Percentiles rank a stretch among this genome's conserved stretches.
Conservation (phyloP, 2,797 vertebrate species). For the Labroides dimidiatus region DNA sequence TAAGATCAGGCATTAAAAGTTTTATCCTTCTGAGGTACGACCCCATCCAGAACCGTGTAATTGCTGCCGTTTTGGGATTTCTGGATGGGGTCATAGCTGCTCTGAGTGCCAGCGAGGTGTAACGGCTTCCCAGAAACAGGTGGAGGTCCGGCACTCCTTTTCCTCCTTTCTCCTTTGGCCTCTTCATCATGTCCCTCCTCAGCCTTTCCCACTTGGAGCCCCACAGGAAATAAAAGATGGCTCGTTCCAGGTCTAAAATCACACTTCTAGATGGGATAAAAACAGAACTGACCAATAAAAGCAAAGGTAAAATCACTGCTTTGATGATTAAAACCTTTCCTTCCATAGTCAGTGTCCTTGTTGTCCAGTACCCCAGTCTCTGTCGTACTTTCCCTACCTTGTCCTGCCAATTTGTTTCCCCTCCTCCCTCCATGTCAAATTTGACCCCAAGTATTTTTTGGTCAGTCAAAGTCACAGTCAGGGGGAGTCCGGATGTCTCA, state of each 20-base stretch:
- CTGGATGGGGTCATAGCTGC: not conserved
- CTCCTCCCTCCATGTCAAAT: not conserved
- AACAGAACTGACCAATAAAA: slow-evolving; percentile 1
- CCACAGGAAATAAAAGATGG: not conserved
- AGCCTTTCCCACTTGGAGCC: not conserved
- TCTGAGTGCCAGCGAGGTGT: not conserved
- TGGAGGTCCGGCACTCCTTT: not conserved
- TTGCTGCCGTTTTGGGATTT: too few relatives aligned
- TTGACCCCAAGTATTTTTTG: not conserved
- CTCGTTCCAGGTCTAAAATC: not conserved
- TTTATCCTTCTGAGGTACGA: too few relatives aligned
- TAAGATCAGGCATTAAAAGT: too few relatives aligned
- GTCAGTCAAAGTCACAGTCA: not conserved
- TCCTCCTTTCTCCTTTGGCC: not conserved
- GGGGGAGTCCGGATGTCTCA: not conserved
- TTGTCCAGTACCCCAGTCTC: not conserved
- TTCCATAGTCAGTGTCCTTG: not conserved
- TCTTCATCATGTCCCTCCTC: not conserved
- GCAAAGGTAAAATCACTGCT: slow-evolving; percentile 1
- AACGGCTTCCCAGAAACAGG: not conserved
- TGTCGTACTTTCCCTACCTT: not conserved
- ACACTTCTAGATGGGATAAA: slow-evolving; percentile 6
- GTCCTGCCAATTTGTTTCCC: not conserved
- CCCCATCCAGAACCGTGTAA: too few relatives aligned
- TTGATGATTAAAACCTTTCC: slow-evolving; percentile 1